Percentiles rank a stretch among this genome's conserved stretches.
phyloP scores from a whole-genome alignment of 1,140 invertebrate species.

The Drosophila kikkawai region DNA sequence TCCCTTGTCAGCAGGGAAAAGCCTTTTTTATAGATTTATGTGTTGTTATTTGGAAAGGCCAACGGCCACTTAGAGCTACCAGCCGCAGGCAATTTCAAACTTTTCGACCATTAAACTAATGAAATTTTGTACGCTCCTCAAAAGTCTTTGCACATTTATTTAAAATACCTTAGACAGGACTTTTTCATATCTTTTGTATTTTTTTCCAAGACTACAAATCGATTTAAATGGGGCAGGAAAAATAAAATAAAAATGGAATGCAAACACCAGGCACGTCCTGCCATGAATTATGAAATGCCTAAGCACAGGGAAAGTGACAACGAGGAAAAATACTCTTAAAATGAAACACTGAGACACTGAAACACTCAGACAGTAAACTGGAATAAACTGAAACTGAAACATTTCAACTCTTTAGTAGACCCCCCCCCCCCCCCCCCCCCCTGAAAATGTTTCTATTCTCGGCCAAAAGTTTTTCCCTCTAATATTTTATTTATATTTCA shows the following conservation, averaged over 20 bases:
- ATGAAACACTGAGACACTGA: slow-evolving; percentile 1
- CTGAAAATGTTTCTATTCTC: slow-evolving; percentile 31
- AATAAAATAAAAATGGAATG: not conserved
- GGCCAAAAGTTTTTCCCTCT: slow-evolving; percentile 34
- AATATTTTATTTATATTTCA: slow-evolving; percentile 75
- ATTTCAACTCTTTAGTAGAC: slow-evolving; percentile 1
- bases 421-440: no score
- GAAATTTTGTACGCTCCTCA: slow-evolving; percentile 24
- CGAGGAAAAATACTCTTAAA: slow-evolving; percentile 11
- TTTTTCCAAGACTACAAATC: not conserved
- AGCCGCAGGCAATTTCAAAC: slow-evolving; percentile 4
- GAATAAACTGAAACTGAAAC: not conserved
- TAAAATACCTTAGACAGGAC: not conserved
- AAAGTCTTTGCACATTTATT: not conserved
- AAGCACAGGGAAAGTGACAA: slow-evolving; percentile 31
- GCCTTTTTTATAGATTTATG: slow-evolving; percentile 56
- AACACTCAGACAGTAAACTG: slow-evolving; percentile 1
- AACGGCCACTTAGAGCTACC: slow-evolving; percentile 15
- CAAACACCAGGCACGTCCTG: slow-evolving; percentile 8
- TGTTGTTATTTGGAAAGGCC: not conserved
- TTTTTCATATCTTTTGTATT: not conserved
- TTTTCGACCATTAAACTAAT: slow-evolving; percentile 55
- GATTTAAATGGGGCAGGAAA: not conserved
- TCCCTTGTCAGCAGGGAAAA: slow-evolving; percentile 4
- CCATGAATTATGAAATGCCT: slow-evolving; percentile 13